phyloP scores from a whole-genome alignment of 2,113 vertebrate species.

The Muntiacus muntjak region DNA sequence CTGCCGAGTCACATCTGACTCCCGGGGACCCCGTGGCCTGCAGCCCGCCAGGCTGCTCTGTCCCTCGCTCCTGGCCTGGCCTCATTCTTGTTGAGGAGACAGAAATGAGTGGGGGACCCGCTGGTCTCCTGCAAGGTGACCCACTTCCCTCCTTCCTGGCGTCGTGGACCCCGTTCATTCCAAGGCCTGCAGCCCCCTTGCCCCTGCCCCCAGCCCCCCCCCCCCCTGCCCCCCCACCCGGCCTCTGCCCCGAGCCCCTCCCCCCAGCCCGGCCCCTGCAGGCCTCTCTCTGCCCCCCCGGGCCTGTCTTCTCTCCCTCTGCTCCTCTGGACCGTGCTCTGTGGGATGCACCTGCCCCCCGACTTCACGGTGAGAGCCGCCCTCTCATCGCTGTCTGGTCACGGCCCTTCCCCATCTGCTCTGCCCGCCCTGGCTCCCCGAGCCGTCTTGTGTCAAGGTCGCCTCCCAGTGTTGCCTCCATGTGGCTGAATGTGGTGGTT shows the following conservation, averaged over 20 bases:
- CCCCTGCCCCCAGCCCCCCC: neutral
- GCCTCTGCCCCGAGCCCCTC: neutral
- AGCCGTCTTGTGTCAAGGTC: neutral
- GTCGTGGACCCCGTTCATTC: neutral
- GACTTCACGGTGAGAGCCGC: neutral
- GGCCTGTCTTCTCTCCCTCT: neutral
- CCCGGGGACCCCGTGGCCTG: neutral
- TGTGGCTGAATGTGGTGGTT: neutral
- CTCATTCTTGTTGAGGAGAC: neutral
- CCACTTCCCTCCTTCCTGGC: neutral
- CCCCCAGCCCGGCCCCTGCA: fast-evolving
- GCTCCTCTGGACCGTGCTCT: neutral
- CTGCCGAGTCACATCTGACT: neutral
- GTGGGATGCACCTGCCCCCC: neutral
- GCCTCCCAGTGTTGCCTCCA: neutral
- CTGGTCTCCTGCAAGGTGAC: fast-evolving
- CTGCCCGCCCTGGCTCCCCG: fast-evolving
- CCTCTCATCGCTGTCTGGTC: fast-evolving
- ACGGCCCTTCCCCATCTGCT: neutral
- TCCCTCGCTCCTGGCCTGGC: neutral
- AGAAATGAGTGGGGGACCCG: neutral
- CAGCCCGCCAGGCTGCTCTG: neutral
- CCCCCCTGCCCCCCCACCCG: too few relatives aligned
- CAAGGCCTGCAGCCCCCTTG: neutral
- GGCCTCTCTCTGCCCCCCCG: neutral